Evolutionary conservation across 2,797 vertebrate species (phyloP).

Genomic region (Dromococcyx pavoninus): DNA sequence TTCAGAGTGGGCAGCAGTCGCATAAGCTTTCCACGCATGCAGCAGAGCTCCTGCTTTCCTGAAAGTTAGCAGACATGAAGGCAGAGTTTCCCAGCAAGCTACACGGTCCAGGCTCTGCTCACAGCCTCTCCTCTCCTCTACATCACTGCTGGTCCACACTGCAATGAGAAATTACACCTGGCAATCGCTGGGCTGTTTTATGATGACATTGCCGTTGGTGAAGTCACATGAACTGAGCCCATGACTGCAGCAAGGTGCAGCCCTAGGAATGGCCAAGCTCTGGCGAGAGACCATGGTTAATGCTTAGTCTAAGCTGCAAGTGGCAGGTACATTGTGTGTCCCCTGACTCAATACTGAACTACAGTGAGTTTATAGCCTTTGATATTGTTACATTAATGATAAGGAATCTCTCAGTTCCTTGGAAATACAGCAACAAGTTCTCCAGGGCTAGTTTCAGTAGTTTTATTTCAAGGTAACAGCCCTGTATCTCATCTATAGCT

Average conservation of each 20-base stretch:
- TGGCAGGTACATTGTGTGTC: background rate
- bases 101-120: background rate
- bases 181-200: background rate
- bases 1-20: fast-evolving
- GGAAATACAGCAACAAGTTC: background rate
- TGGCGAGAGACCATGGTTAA: background rate
- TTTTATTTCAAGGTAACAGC: constrained; percentile 55
- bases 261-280: background rate
- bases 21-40: background rate
- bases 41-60: background rate
- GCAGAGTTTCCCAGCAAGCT: background rate
- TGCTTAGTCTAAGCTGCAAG: background rate
- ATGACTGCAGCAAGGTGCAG: background rate
- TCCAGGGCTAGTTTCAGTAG: background rate
- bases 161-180: background rate
- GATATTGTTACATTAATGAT: background rate
- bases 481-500: constrained; percentile 51
- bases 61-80: background rate
- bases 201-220: background rate
- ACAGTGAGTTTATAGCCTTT: background rate
- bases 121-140: background rate
- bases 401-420: constrained; percentile 37
- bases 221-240: background rate
- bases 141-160: background rate
- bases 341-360: constrained; percentile 7